These are phyloP conservation scores for Spea bombifrons DNA, from an alignment of 2,113 vertebrate species.

Conservation along the genomic window DNA sequence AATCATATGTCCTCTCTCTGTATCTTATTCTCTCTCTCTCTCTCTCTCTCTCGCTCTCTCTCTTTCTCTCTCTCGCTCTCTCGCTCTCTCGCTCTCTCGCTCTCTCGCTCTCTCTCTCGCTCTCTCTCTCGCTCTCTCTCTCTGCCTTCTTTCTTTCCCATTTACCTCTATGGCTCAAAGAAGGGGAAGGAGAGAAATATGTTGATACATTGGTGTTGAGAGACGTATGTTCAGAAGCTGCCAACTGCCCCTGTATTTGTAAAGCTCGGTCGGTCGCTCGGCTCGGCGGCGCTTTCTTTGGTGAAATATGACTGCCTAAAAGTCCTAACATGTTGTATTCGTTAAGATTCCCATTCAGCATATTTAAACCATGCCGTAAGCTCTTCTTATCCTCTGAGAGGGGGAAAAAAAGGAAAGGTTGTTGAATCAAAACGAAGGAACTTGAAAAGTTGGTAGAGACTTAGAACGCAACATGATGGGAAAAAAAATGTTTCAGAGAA, in stretches of 20 bases:
- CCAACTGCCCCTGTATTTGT: slow-evolving; percentile 58
- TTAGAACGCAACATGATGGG: no score
- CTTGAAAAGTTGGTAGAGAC: no score
- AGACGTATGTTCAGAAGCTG: slow-evolving; percentile 40
- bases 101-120: no score
- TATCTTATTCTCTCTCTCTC: no score
- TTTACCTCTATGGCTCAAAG: neutral
- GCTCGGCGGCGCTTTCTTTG: slow-evolving; percentile 49
- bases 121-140: no score
- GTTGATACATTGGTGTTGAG: neutral
- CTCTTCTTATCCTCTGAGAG: slow-evolving; percentile 28
- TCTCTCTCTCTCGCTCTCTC: no score
- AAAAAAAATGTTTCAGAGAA: no score
- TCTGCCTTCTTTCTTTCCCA: neutral
- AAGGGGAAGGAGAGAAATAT: neutral
- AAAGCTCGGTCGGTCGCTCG: slow-evolving; percentile 28
- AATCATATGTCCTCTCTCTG: neutral
- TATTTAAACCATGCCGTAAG: slow-evolving; percentile 52
- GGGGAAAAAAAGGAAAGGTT: slow-evolving; percentile 48
- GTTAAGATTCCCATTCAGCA: slow-evolving; percentile 56
- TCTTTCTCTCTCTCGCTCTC: no score
- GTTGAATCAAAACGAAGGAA: slow-evolving; percentile 28
- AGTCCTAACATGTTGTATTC: slow-evolving; percentile 55
- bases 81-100: no score
- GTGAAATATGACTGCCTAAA: slow-evolving; percentile 54